Base-by-base conservation (phyloP, 2,888 invertebrate species). In the Ferrisia virgata region DNA sequence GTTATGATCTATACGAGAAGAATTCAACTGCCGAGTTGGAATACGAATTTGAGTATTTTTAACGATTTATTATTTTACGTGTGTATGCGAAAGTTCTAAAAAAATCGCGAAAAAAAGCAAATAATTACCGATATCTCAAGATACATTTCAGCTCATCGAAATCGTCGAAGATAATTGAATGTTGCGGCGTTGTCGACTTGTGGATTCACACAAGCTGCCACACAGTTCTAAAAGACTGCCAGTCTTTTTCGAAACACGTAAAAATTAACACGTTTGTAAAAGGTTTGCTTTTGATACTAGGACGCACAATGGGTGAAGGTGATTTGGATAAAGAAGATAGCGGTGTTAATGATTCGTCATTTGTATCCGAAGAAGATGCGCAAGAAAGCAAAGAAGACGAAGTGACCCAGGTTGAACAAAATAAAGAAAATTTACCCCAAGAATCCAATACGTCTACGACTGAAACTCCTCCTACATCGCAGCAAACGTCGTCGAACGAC, bases 201-300 rank as follows among this genome's bases (percentile, higher is more conserved):
- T 36, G 72, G 72, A 36, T 25, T 36, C 72, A 18, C 40, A 15
- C 15, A 36, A 79, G 43, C 79, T 43, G 79, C 40, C 25, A 22
- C 25, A 22, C 53, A 40, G 78, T 78, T 31, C 15, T 39, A 22
- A 28, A 22, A 53, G 80, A 47, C 80, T 80, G 80, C 22, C 80
- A 39, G 36, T 82, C 28, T 82, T 82, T n/a, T 76, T 33, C 33
- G 18, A 25, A 76, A 76, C 33, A 36, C 64, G 72, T 76, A 76
- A 76, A 15, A 13, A 53, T 28, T 81, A 47, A 82, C 69, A 64
- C 47, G 39, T 81, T 76, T 85, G 81, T 82, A 85, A 85, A 58
- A 53, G 82, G 31, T 85, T 82, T 85, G 82, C 82, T 82, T 85
- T 85, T 81, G 83, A 83, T 84, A 84, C 79, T 84, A 84, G 84